Evolutionary conservation across 2,113 vertebrate genomes (phyloP).

Genomic region (Corythaixoides concolor): DNA sequence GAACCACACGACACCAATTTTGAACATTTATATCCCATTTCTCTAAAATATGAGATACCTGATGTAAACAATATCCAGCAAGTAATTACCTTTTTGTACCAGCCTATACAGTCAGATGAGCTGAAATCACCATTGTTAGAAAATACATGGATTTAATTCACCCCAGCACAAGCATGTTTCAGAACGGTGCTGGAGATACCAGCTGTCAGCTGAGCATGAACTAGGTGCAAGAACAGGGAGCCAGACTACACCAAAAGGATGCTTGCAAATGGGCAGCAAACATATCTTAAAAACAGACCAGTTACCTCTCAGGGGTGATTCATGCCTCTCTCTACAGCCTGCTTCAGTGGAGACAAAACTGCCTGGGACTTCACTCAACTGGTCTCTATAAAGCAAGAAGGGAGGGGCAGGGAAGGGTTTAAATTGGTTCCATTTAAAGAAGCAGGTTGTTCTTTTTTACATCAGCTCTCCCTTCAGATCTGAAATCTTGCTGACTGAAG

Average conservation of each 20-base stretch:
- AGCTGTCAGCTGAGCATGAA: fast-evolving
- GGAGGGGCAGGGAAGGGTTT: neutral
- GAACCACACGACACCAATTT: neutral
- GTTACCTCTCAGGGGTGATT: neutral
- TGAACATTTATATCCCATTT: neutral
- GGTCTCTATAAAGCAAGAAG: neutral
- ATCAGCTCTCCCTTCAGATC: neutral
- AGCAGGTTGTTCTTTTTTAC: neutral
- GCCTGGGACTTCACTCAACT: fast-evolving
- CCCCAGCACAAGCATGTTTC: neutral
- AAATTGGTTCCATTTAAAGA: neutral
- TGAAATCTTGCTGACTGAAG: neutral
- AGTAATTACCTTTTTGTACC: neutral
- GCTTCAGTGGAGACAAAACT: neutral
- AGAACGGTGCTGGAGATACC: neutral
- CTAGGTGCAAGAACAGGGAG: fast-evolving
- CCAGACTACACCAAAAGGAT: neutral
- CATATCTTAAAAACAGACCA: neutral
- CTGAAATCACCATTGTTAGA: neutral
- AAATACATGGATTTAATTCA: neutral
- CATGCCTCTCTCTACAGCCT: too few relatives aligned
- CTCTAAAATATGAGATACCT: neutral
- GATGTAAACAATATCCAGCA: neutral
- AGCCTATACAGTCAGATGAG: neutral
- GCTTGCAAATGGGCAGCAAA: neutral